A percentile compares a stretch with the other conserved stretches of the same genome.
Conservation (phyloP, 2,888 invertebrate genomes). For the Eledone cirrhosa region DNA sequence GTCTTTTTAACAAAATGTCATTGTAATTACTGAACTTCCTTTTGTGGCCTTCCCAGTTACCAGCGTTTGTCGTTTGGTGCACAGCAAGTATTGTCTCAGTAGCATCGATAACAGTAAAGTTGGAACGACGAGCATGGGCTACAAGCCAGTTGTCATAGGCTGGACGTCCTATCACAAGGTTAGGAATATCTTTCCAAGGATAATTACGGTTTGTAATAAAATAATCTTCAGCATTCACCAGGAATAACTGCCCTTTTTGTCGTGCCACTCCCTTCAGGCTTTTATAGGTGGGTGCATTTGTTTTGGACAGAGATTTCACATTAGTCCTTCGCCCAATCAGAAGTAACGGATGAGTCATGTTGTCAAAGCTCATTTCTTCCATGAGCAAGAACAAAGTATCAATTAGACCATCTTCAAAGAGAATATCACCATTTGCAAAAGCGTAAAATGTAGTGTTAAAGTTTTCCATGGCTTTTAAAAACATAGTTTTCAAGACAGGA, state of each 20-base stretch:
- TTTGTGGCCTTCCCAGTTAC: conserved; percentile 40
- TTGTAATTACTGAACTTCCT: conserved; percentile 36
- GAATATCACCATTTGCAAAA: conserved; percentile 41
- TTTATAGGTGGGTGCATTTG: conserved; percentile 32
- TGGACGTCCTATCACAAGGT: conserved; percentile 41
- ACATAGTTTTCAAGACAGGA: conserved; percentile 40
- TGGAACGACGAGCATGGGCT: conserved; percentile 37
- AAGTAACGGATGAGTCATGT: conserved; percentile 31
- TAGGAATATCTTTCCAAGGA: conserved; percentile 38
- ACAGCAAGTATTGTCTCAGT: conserved; percentile 38
- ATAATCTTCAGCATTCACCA: conserved; percentile 42
- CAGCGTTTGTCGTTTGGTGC: conserved; percentile 42
- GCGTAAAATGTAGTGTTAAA: conserved; percentile 41
- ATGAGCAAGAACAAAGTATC: conserved; percentile 31
- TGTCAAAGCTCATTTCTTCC: conserved; percentile 31
- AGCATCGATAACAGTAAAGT: conserved; percentile 41
- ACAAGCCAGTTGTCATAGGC: conserved; percentile 45
- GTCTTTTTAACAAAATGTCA: conserved; percentile 27
- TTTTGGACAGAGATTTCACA: conserved; percentile 34
- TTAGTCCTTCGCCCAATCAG: conserved; percentile 41
- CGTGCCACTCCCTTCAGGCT: conserved; percentile 30
- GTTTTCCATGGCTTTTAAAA: conserved; percentile 34
- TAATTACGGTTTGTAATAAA: conserved; percentile 39
- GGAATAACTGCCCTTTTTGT: conserved; percentile 35
- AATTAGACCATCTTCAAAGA: conserved; percentile 38